These are phyloP conservation scores for Aelia acuminata DNA, from an alignment of 2,888 invertebrate species.

Conservation along the genomic window DNA sequence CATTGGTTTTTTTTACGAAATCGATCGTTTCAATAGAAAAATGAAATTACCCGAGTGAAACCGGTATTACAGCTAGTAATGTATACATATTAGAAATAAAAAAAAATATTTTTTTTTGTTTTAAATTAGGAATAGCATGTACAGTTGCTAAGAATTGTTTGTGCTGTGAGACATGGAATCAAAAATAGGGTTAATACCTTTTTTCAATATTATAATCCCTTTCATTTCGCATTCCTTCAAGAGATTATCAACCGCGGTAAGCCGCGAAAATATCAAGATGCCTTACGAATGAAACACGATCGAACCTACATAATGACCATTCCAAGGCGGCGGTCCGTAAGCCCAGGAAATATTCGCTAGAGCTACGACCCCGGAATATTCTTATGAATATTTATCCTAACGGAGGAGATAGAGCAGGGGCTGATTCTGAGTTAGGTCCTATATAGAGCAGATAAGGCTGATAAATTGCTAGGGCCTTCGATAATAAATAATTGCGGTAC, in stretches of 20 bases:
- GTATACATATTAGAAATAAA: too few relatives aligned
- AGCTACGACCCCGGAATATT: neutral
- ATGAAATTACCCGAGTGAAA: too few relatives aligned
- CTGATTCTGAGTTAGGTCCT: constrained; percentile 31
- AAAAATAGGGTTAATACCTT: neutral
- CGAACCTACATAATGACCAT: neutral
- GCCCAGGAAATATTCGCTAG: neutral
- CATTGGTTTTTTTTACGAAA: too few relatives aligned
- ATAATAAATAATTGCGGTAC: constrained; percentile 42
- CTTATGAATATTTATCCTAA: constrained; percentile 44
- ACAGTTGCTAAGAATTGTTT: too few relatives aligned
- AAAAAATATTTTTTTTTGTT: too few relatives aligned
- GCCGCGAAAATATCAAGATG: neutral
- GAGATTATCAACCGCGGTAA: neutral
- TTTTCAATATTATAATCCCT: too few relatives aligned
- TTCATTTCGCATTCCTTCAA: neutral
- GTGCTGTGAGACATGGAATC: neutral
- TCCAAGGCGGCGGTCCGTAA: neutral
- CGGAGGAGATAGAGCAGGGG: neutral
- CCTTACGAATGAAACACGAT: neutral
- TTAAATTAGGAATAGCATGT: too few relatives aligned
- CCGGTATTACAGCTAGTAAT: too few relatives aligned
- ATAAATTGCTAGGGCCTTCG: neutral
- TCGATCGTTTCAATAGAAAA: too few relatives aligned
- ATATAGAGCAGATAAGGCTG: constrained; percentile 39